Evolutionary conservation across 2,113 vertebrate species (phyloP).

Genomic region (Prinia subflava): DNA sequence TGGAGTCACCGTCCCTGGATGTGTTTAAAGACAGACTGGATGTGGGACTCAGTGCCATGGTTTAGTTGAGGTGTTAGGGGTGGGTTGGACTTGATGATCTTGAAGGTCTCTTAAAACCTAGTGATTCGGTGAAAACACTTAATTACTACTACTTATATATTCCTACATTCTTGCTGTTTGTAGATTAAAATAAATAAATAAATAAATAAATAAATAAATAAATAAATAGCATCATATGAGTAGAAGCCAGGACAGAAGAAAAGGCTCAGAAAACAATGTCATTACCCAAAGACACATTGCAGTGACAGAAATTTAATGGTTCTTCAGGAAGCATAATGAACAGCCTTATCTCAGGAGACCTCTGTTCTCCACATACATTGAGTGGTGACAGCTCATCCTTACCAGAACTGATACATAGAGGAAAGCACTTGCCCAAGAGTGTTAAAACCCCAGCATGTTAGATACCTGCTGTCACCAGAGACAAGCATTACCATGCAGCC

Average conservation of each 20-base stretch:
- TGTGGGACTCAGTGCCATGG: too few relatives aligned
- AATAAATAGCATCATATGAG: background rate
- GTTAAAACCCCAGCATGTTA: background rate
- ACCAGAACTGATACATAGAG: conserved; percentile 7
- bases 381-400: conserved; percentile 25
- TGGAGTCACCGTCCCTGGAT: background rate
- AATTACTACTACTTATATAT: background rate
- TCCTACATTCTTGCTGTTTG: background rate
- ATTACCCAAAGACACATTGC: conserved; percentile 70
- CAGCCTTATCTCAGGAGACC: conserved; percentile 70
- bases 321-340: conserved; percentile 84
- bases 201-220: background rate
- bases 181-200: background rate
- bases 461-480: conserved; percentile 30
- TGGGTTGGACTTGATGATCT: background rate
- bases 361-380: conserved; percentile 44
- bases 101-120: background rate
- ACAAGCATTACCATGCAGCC: background rate
- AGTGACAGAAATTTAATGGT: conserved; percentile 86
- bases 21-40: background rate
- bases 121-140: background rate
- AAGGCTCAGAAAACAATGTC: background rate
- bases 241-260: background rate
- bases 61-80: background rate
- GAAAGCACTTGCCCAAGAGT: background rate